Percentiles rank a stretch among this genome's conserved stretches.
These are phyloP conservation scores for Drosophila truncata DNA, from an alignment of 1,140 invertebrate species.

Conservation along the genomic window DNA sequence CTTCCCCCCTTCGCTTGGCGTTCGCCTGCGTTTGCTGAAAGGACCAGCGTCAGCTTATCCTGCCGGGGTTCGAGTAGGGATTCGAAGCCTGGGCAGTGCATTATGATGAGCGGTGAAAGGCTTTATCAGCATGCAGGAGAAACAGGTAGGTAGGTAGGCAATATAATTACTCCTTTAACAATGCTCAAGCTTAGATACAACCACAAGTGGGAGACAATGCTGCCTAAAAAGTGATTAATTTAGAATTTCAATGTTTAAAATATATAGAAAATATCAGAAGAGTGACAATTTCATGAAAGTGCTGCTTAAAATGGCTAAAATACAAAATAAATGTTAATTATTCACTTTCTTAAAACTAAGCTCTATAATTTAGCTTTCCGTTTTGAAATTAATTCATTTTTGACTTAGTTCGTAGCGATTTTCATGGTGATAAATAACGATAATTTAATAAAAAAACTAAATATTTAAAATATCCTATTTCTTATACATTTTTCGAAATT, in stretches of 20 bases:
- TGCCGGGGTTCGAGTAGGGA: not conserved
- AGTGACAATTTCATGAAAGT: no score
- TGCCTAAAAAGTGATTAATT: no score
- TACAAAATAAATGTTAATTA: not conserved
- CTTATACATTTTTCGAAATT: no score
- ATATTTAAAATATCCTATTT: no score
- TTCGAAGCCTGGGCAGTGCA: conserved; percentile 1
- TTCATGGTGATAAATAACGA: no score
- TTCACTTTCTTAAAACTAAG: not conserved
- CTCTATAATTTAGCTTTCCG: not conserved
- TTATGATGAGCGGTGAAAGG: not conserved
- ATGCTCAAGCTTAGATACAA: no score
- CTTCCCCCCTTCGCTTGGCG: not conserved
- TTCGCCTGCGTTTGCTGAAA: conserved; percentile 40
- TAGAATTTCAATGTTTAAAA: not conserved
- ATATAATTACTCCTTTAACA: conserved; percentile 1
- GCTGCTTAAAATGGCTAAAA: not conserved
- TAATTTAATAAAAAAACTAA: no score
- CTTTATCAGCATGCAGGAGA: not conserved
- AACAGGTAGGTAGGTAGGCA: no score
- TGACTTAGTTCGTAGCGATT: no score
- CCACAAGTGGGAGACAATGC: not conserved
- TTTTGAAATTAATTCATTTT: no score
- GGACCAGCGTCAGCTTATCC: conserved; percentile 26
- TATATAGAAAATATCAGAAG: not conserved